Conservation (phyloP, 1,140 invertebrate genomes). For the Thalassaphorura encarpata region DNA sequence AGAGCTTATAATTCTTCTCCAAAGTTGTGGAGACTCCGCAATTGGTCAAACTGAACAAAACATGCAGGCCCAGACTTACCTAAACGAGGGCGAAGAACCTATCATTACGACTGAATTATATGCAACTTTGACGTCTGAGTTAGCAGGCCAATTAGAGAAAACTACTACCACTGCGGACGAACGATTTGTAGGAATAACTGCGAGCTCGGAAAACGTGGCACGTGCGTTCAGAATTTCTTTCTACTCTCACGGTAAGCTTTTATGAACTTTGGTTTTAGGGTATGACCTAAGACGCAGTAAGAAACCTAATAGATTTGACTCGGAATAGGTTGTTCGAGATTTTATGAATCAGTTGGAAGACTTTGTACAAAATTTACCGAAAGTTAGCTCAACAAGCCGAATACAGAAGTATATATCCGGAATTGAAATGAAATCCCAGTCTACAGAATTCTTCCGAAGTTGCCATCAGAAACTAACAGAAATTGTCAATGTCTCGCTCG, state of each 20-base stretch:
- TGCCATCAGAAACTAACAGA: constrained; percentile 30
- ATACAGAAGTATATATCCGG: constrained; percentile 17
- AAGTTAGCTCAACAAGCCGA: not conserved
- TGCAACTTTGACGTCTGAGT: constrained; percentile 18
- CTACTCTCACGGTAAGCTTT: constrained; percentile 3
- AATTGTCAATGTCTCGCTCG: constrained; percentile 23
- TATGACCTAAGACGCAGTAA: too few species aligned
- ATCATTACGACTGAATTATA: constrained; percentile 22
- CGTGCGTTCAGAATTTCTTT: constrained; percentile 4
- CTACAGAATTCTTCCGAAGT: constrained; percentile 23
- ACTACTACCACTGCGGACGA: constrained; percentile 29
- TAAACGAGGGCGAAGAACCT: constrained; percentile 27
- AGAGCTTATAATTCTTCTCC: constrained; percentile 29
- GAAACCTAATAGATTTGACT: too few species aligned
- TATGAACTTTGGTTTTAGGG: too few species aligned
- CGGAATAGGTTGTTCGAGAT: constrained; percentile 13
- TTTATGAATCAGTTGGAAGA: constrained; percentile 25
- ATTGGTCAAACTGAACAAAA: constrained; percentile 11
- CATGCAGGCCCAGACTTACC: not conserved
- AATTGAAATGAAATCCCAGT: constrained; percentile 29
- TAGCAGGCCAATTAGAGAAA: constrained; percentile 27
- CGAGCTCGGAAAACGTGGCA: constrained; percentile 14
- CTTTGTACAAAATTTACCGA: constrained; percentile 19
- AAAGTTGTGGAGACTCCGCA: constrained; percentile 27
- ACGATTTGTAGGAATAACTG: constrained; percentile 26